Base-by-base conservation (phyloP, 2,113 vertebrate species). In the Carassius carassius region DNA sequence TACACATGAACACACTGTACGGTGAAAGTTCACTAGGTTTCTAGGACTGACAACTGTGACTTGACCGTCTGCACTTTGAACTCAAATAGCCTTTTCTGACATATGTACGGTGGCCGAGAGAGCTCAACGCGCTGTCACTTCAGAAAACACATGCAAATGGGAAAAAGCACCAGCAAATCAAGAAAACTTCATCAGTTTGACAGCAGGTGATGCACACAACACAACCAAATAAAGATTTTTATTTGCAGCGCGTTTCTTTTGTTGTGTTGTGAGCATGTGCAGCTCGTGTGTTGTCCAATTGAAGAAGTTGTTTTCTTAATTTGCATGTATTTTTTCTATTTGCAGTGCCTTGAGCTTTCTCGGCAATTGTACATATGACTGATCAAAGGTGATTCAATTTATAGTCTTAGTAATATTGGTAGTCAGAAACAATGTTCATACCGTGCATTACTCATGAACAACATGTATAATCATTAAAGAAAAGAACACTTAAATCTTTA, bases 11-110 rank as follows among this genome's bases (percentile, higher is more conserved):
- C 7, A 35, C 23, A 4, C 11, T 37, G 13, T 65, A 51, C 0
- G 29, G 35, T 23, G 0, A 80, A 79, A 54, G 56, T 63, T 75
- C 60, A 82, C 69, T 67, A 54, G 70, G 58, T 32, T 62, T 73
- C 51, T 21, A 79, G 16, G 62, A 19, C 8, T 67, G 62, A 84
- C 62, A 84, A 51, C 51, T 75, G 47, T 81, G 51, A 69, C 69
- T 23, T 49, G 21, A 60, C 62, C 0, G 13, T 54, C 29, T 67
- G 37, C 14, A 65, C 78, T n/a, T 80, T 49, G 78, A 65, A 44
- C 60, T 29, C 23, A 29, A 17, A 29, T 16, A 0, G 23, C 14
- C 6, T 17, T 17, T 16, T 51, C 25, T 6, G 69, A 72, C 69
- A 72, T 69, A 29, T 29, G 29, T 29, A 29, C 29, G 29, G 29